phyloP scores from a whole-genome alignment of 2,113 vertebrate species.

The Aix galericulata region DNA sequence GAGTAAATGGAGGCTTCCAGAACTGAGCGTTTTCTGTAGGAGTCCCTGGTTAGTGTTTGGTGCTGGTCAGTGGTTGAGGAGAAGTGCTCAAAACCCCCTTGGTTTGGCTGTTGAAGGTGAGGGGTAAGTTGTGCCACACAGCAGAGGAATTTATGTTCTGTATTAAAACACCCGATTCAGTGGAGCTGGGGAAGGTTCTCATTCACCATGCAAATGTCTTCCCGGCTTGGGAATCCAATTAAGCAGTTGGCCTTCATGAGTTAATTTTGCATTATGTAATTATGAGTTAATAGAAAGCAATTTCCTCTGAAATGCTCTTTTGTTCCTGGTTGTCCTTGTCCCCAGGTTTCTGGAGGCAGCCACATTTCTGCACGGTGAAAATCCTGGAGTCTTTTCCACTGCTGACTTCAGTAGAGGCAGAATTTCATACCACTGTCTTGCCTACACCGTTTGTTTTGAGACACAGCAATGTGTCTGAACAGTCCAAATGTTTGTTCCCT shows the following conservation, averaged over 20 bases:
- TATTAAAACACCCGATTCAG: not conserved
- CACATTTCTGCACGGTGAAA: not conserved
- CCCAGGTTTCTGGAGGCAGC: not conserved
- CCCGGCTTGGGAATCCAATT: not conserved
- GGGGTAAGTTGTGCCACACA: not conserved
- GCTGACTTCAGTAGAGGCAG: not conserved
- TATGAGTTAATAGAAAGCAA: conserved; percentile 60
- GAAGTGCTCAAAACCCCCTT: not conserved
- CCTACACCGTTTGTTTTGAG: not conserved
- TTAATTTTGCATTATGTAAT: conserved; percentile 59
- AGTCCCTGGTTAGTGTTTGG: not conserved
- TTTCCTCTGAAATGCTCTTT: conserved; percentile 38
- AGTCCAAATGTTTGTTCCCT: conserved; percentile 5
- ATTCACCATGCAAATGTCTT: not conserved
- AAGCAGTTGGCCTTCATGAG: conserved; percentile 31
- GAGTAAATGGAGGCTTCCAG: not conserved
- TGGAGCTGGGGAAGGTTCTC: not conserved
- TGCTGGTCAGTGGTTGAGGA: not conserved
- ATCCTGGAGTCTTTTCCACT: not conserved
- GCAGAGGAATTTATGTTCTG: not conserved
- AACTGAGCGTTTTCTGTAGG: fast-evolving
- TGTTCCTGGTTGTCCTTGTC: conserved; percentile 43
- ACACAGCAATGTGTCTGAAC: not conserved
- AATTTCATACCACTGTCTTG: not conserved
- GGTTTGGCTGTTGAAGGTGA: not conserved